Percentiles rank a stretch among this genome's conserved stretches.
phyloP scores from a whole-genome alignment of 2,113 vertebrate genomes.

The Otis tarda region DNA sequence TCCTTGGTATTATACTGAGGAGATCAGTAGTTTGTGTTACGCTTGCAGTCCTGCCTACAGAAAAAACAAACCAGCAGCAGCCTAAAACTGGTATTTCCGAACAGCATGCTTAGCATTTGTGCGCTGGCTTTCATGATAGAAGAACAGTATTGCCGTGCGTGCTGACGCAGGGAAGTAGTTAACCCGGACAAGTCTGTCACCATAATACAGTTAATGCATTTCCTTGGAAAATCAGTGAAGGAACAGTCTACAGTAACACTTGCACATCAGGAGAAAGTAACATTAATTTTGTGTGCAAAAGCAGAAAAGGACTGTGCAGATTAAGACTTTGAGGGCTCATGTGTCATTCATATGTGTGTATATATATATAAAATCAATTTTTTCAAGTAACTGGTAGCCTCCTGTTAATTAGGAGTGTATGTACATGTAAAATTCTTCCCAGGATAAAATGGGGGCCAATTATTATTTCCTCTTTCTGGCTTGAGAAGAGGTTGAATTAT shows the following conservation, averaged over 20 bases:
- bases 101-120: not conserved
- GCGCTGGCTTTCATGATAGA: not conserved
- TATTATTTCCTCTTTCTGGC: not conserved
- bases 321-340: not conserved
- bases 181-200: not conserved
- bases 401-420: not conserved
- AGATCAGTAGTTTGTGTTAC: not conserved
- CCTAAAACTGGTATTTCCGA: not conserved
- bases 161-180: not conserved
- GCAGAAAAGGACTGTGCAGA: not conserved
- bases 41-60: not conserved
- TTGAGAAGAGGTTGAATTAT: not conserved
- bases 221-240: not conserved
- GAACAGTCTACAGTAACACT: not conserved
- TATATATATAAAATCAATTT: not conserved
- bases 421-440: not conserved
- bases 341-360: not conserved
- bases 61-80: not conserved
- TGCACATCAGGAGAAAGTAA: not conserved
- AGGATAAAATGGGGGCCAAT: not conserved
- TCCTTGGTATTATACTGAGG: not conserved
- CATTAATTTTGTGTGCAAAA: not conserved
- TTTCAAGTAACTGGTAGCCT: not conserved
- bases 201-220: not conserved
- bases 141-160: accelerated